Evolutionary conservation across 2,888 invertebrate species (phyloP).

Genomic region (Acrocyrtus sp.): DNA sequence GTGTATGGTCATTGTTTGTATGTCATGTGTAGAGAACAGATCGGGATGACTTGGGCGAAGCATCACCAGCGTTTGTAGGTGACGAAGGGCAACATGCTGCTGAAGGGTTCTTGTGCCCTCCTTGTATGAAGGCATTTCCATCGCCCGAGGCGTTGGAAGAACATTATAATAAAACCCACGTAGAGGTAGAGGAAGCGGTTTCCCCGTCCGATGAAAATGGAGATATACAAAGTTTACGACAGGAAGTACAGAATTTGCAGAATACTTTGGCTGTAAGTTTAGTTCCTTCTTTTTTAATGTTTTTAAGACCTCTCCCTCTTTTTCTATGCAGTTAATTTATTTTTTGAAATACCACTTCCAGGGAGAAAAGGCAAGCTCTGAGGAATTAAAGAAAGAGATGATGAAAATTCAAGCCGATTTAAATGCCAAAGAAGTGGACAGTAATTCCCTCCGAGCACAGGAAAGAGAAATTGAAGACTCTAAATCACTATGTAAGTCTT

Average conservation of each 20-base stretch:
- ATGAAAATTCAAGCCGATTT: constrained; percentile 65
- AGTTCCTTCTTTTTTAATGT: too few relatives aligned
- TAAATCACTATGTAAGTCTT: constrained; percentile 67
- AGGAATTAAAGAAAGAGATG: constrained; percentile 67
- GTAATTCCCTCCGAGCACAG: constrained; percentile 64
- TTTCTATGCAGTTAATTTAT: too few relatives aligned
- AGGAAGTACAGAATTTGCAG: constrained; percentile 66
- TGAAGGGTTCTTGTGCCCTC: constrained; percentile 69
- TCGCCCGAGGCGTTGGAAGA: constrained; percentile 68
- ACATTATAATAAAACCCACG: constrained; percentile 64
- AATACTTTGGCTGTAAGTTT: constrained; percentile 63
- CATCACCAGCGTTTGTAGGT: constrained; percentile 42
- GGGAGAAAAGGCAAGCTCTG: constrained; percentile 66
- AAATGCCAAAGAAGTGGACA: constrained; percentile 60
- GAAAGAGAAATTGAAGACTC: constrained; percentile 69
- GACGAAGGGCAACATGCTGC: constrained; percentile 62
- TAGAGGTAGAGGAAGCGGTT: constrained; percentile 19
- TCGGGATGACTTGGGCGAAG: constrained; percentile 41
- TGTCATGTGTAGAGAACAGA: constrained; percentile 47
- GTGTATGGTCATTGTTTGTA: too few relatives aligned
- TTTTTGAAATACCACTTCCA: constrained; percentile 25
- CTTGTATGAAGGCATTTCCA: constrained; percentile 67
- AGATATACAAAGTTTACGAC: constrained; percentile 65
- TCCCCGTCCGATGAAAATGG: constrained; percentile 53
- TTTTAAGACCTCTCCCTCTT: not conserved